phyloP scores from a whole-genome alignment of 1,140 invertebrate species.

The Zaprionus lachaisei region DNA sequence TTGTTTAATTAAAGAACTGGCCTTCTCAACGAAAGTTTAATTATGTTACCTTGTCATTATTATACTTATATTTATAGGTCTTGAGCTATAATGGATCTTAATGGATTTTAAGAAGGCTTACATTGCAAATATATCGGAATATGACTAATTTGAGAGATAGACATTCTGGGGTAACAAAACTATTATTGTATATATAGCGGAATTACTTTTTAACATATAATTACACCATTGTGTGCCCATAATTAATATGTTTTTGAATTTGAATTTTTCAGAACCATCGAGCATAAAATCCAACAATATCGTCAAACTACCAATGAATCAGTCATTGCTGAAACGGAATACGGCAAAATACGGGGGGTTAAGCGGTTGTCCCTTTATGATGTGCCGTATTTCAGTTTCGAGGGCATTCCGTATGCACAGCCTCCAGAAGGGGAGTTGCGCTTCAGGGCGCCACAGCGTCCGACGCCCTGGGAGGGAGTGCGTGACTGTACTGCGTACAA shows the following conservation, averaged over 20 bases:
- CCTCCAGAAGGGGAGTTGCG: conserved; percentile 85
- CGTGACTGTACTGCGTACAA: conserved; percentile 81
- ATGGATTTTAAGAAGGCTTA: not conserved
- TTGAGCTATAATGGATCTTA: not conserved
- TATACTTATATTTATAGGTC: not conserved
- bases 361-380: conserved; percentile 73
- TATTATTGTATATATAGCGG: not conserved
- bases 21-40: not conserved
- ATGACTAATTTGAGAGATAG: not conserved
- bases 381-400: conserved; percentile 84
- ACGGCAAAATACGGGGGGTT: conserved; percentile 72
- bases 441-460: conserved; percentile 85
- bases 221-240: conserved; percentile 4
- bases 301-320: conserved; percentile 75
- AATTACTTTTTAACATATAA: conserved; percentile 5
- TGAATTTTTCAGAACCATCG: conserved; percentile 67
- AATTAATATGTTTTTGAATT: conserved; percentile 49
- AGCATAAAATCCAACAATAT: conserved; percentile 77
- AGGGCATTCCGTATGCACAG: conserved; percentile 87
- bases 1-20: conserved; percentile 15
- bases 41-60: not conserved
- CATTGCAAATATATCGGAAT: not conserved
- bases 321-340: conserved; percentile 70
- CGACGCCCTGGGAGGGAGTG: conserved; percentile 72
- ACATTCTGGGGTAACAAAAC: not conserved